A percentile compares a stretch with the other conserved stretches of the same genome.
Evolutionary conservation across 2,888 invertebrate genomes (phyloP).

Genomic region (Chloroclystis v-ata): DNA sequence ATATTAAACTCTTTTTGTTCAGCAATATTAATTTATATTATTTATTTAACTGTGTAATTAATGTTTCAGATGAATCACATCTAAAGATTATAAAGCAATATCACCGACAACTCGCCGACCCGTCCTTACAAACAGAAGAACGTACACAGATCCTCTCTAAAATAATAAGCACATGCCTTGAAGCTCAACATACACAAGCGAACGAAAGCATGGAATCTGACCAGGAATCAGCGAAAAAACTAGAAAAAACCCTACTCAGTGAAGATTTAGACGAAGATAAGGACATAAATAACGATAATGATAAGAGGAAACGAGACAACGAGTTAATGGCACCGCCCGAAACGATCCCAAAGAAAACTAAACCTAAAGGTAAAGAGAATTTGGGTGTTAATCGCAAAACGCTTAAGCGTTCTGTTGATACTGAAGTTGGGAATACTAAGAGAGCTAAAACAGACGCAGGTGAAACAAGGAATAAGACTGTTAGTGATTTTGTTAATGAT

Average conservation of each 20-base stretch:
- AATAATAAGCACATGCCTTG: constrained; percentile 56
- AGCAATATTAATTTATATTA: not conserved
- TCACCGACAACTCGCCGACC: constrained; percentile 52
- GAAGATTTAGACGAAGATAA: not conserved
- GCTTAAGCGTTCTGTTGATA: constrained; percentile 11
- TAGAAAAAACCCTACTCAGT: not conserved
- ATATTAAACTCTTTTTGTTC: no score
- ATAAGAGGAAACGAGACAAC: constrained; percentile 29
- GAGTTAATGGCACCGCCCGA: constrained; percentile 65
- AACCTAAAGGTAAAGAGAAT: constrained; percentile 41
- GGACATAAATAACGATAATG: not conserved
- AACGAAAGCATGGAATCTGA: constrained; percentile 42
- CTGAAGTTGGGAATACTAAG: constrained; percentile 6
- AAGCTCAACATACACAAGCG: constrained; percentile 36
- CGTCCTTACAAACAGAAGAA: constrained; percentile 51
- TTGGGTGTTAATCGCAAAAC: constrained; percentile 27
- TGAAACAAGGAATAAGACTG: not conserved
- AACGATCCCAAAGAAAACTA: constrained; percentile 51
- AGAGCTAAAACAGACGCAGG: constrained; percentile 4
- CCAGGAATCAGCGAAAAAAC: constrained; percentile 32
- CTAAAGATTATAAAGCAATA: constrained; percentile 49
- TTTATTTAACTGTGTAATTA: no score
- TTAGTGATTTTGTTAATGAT: constrained; percentile 8
- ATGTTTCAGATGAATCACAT: constrained; percentile 56
- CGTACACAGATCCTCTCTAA: constrained; percentile 51